A percentile compares a stretch with the other conserved stretches of the same genome.
Conservation (phyloP, 2,888 invertebrate species). For the Platynereis dumerilii region DNA sequence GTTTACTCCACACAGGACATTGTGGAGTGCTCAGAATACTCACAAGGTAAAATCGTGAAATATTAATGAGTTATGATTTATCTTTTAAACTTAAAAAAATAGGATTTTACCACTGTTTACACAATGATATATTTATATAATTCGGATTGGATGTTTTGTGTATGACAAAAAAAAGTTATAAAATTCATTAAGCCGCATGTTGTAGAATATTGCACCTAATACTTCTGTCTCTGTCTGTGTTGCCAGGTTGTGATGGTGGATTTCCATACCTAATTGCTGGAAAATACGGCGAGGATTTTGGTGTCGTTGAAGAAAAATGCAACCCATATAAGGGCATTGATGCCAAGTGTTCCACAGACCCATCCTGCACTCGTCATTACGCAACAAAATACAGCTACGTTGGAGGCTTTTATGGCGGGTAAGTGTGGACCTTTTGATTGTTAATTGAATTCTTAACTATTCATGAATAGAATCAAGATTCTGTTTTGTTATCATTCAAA, state of each 20-base stretch:
- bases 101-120: too few relatives aligned
- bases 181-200: too few relatives aligned
- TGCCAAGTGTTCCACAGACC: conserved; percentile 53
- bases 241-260: conserved; percentile 57
- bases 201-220: too few relatives aligned
- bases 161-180: too few relatives aligned
- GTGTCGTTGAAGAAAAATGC: conserved; percentile 65
- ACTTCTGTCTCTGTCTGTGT: neutral
- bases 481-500: too few relatives aligned
- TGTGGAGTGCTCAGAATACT: conserved; percentile 65
- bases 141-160: too few relatives aligned
- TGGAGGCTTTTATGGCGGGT: conserved; percentile 66
- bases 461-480: too few relatives aligned
- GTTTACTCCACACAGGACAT: conserved; percentile 66
- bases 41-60: conserved; percentile 62
- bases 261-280: conserved; percentile 60
- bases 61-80: neutral
- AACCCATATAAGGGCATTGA: conserved; percentile 64
- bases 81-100: neutral
- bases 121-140: too few relatives aligned
- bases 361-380: conserved; percentile 62
- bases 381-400: conserved; percentile 65
- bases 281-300: conserved; percentile 64
- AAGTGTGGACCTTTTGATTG: conserved; percentile 43
- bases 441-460: too few relatives aligned